Percentiles rank a stretch among this genome's conserved stretches.
Conservation (phyloP, 2,113 vertebrate genomes). For the Dipodomys merriami region DNA sequence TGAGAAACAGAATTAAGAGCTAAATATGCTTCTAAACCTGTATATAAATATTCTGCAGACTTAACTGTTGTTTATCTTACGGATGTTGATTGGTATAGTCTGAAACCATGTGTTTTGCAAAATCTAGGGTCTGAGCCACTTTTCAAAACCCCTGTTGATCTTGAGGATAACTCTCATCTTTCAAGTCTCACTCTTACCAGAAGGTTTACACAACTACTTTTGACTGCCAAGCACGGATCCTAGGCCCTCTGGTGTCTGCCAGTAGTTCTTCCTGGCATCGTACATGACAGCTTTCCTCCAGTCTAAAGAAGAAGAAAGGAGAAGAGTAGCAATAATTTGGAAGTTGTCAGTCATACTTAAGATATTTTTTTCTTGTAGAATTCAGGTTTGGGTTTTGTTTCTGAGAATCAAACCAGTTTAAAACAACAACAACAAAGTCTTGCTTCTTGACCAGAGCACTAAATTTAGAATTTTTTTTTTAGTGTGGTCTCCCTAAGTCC, state of each 20-base stretch:
- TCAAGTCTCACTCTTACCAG: not conserved
- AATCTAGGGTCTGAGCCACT: not conserved
- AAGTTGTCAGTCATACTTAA: conserved; percentile 41
- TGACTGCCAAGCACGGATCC: not conserved
- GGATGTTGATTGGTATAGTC: conserved; percentile 17
- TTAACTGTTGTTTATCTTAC: conserved; percentile 42
- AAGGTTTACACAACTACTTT: not conserved
- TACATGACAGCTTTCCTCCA: not conserved
- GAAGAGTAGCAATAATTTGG: conserved; percentile 10
- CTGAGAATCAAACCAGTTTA: conserved; percentile 1
- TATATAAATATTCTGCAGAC: conserved; percentile 20
- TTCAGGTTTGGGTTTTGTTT: conserved; percentile 61
- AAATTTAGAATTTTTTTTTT: conserved; percentile 55
- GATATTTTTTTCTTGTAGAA: conserved; percentile 14
- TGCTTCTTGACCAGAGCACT: not conserved
- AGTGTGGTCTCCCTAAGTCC: conserved; percentile 38
- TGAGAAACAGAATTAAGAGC: conserved; percentile 51
- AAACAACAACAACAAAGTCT: too few relatives aligned
- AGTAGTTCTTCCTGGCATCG: conserved; percentile 2
- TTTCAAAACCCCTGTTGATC: conserved; percentile 45
- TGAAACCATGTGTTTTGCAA: conserved; percentile 53
- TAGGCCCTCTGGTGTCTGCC: not conserved
- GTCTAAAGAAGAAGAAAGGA: not conserved
- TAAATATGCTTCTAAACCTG: conserved; percentile 22
- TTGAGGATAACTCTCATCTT: conserved; percentile 41